phyloP scores from a whole-genome alignment of 2,113 vertebrate species.

The Lucifuga dentata region DNA sequence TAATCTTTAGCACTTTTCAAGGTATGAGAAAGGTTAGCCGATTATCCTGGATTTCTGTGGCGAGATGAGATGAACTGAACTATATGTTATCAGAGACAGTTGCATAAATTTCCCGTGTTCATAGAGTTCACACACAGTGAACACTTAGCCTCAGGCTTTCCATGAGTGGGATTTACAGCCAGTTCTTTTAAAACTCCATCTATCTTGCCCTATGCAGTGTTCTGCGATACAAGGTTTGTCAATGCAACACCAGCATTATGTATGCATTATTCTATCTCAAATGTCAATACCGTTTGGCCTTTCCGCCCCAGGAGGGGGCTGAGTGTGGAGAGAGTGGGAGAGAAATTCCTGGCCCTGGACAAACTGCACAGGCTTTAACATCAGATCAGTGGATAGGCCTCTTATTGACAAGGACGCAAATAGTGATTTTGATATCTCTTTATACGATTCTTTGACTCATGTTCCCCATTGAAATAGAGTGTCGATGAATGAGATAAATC shows the following conservation, averaged over 20 bases:
- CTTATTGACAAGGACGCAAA: slow-evolving; percentile 48
- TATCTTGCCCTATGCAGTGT: slow-evolving; percentile 34
- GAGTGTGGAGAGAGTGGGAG: slow-evolving; percentile 12
- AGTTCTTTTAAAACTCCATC: slow-evolving; percentile 47
- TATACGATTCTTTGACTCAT: slow-evolving; percentile 6
- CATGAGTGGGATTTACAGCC: slow-evolving; percentile 25
- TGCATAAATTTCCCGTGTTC: slow-evolving; percentile 9
- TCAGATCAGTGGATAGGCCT: slow-evolving; percentile 46
- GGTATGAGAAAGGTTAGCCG: slow-evolving; percentile 6
- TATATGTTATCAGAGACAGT: not conserved
- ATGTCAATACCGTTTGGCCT: slow-evolving; percentile 52
- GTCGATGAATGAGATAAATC: slow-evolving; percentile 37
- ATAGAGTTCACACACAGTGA: slow-evolving; percentile 5
- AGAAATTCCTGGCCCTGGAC: slow-evolving; percentile 18
- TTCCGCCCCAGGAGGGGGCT: slow-evolving; percentile 37
- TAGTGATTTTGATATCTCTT: slow-evolving; percentile 51
- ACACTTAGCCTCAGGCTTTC: slow-evolving; percentile 26
- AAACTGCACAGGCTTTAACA: slow-evolving; percentile 57
- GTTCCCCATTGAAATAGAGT: slow-evolving; percentile 4
- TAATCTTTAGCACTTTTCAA: slow-evolving; percentile 2
- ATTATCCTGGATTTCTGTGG: not conserved
- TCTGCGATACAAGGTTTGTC: slow-evolving; percentile 18
- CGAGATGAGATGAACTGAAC: slow-evolving; percentile 8
- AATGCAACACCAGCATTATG: slow-evolving; percentile 25
- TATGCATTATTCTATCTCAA: slow-evolving; percentile 69